Evolutionary conservation across 1,140 invertebrate genomes (phyloP).

Genomic region (Campodea augens): DNA sequence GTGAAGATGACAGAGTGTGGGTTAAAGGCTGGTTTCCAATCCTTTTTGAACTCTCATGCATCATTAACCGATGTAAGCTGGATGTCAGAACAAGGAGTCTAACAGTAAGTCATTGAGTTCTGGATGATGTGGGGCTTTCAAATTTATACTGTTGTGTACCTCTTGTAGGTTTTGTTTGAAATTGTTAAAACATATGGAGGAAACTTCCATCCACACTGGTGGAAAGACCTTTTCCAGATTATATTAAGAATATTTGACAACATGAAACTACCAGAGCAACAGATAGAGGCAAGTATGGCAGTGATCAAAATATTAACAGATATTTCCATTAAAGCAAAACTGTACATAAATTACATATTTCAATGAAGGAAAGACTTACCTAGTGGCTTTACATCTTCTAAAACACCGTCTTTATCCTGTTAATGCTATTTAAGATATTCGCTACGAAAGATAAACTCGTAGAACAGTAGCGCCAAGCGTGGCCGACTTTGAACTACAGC

Average conservation of each 20-base stretch:
- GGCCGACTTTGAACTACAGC: too few species aligned
- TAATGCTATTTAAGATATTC: too few species aligned
- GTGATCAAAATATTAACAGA: not conserved
- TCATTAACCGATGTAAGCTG: constrained; percentile 82
- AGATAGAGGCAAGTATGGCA: constrained; percentile 47
- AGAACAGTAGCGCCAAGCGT: too few species aligned
- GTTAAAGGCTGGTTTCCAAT: constrained; percentile 97
- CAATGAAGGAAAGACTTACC: too few species aligned
- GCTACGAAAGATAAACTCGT: too few species aligned
- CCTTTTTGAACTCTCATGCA: constrained; percentile 90
- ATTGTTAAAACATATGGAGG: constrained; percentile 97
- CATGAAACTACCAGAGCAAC: constrained; percentile 92
- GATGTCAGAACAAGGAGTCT: constrained; percentile 72
- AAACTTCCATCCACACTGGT: constrained; percentile 88
- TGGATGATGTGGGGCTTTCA: too few species aligned
- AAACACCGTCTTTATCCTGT: too few species aligned
- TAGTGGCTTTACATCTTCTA: too few species aligned
- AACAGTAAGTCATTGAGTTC: constrained; percentile 41
- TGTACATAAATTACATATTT: too few species aligned
- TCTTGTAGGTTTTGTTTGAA: constrained; percentile 90
- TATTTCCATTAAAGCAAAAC: not conserved
- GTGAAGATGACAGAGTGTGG: constrained; percentile 83
- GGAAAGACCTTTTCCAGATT: constrained; percentile 95
- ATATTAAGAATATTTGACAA: constrained; percentile 99
- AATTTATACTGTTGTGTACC: too few species aligned